phyloP scores from a whole-genome alignment of 2,888 invertebrate species.

The Synergus gifuensis region DNA sequence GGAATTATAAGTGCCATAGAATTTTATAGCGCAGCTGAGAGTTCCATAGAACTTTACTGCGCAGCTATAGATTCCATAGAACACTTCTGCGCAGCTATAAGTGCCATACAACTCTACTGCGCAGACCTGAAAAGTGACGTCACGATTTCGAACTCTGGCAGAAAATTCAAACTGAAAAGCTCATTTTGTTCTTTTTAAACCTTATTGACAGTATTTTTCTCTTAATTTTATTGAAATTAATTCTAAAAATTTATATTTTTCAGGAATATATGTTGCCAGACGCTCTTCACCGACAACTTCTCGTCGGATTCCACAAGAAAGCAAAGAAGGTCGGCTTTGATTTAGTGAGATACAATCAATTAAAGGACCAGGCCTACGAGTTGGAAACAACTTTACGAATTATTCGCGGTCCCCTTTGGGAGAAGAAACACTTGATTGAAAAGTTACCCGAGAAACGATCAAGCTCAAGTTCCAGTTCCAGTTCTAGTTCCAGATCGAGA shows the following conservation, averaged over 20 bases:
- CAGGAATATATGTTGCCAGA: constrained; percentile 95
- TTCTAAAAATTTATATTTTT: constrained; percentile 8
- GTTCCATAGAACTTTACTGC: neutral
- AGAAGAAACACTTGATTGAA: constrained; percentile 64
- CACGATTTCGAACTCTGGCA: neutral
- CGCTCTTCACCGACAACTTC: constrained; percentile 92
- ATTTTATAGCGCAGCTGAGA: neutral
- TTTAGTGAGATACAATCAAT: constrained; percentile 89
- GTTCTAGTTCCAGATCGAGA: constrained; percentile 61
- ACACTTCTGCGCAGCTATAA: neutral
- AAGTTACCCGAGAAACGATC: constrained; percentile 59
- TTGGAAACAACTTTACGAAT: constrained; percentile 80
- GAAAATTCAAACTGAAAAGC: neutral
- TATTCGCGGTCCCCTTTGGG: constrained; percentile 81
- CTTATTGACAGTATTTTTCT: no score
- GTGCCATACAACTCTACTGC: neutral
- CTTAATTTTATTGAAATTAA: neutral
- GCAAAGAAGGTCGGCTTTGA: constrained; percentile 92
- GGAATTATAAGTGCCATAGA: neutral
- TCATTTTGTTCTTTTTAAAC: no score
- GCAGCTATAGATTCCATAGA: neutral
- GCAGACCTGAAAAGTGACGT: neutral
- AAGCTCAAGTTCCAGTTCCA: constrained; percentile 59
- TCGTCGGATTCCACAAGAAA: constrained; percentile 91
- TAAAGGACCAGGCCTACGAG: constrained; percentile 85